Percentiles rank a stretch among this genome's conserved stretches.
Evolutionary conservation across 2,888 invertebrate genomes (phyloP).

Genomic region (Latrodectus elegans): DNA sequence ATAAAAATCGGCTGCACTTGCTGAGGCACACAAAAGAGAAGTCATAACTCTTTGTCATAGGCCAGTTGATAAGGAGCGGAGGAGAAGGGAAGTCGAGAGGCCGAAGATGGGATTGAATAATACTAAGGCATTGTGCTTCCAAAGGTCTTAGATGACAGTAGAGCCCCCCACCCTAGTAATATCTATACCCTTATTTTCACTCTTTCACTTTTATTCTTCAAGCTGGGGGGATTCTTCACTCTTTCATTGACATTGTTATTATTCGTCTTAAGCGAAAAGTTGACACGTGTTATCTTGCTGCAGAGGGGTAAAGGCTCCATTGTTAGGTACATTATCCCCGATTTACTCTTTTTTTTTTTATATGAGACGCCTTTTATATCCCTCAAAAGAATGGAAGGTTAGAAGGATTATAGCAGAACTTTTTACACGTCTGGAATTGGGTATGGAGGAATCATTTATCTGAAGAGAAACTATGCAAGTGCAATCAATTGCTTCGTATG

Average conservation of each 20-base stretch:
- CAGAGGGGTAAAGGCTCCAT: not conserved
- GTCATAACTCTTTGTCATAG: constrained; percentile 69
- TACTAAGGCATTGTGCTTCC: constrained; percentile 27
- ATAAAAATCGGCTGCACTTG: constrained; percentile 54
- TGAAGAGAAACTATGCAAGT: no score
- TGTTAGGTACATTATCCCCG: no score
- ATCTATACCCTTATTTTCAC: constrained; percentile 26
- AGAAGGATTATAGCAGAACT: no score
- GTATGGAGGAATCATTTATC: no score
- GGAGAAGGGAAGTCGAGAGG: constrained; percentile 11
- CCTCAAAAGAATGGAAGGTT: no score
- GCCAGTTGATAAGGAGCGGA: constrained; percentile 57
- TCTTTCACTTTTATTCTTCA: constrained; percentile 45
- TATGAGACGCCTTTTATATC: no score
- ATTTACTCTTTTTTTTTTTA: no score
- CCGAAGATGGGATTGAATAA: constrained; percentile 43
- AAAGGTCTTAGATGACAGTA: constrained; percentile 56
- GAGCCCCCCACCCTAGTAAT: constrained; percentile 13
- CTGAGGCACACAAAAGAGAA: constrained; percentile 51
- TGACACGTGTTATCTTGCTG: constrained; percentile 56
- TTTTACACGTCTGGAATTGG: no score
- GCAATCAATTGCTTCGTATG: no score
- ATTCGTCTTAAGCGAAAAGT: constrained; percentile 39
- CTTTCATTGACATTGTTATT: constrained; percentile 63
- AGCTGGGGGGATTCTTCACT: not conserved